phyloP scores from a whole-genome alignment of 92 coral and sea anemone genomes.

The Chrysogorgia sp. region DNA sequence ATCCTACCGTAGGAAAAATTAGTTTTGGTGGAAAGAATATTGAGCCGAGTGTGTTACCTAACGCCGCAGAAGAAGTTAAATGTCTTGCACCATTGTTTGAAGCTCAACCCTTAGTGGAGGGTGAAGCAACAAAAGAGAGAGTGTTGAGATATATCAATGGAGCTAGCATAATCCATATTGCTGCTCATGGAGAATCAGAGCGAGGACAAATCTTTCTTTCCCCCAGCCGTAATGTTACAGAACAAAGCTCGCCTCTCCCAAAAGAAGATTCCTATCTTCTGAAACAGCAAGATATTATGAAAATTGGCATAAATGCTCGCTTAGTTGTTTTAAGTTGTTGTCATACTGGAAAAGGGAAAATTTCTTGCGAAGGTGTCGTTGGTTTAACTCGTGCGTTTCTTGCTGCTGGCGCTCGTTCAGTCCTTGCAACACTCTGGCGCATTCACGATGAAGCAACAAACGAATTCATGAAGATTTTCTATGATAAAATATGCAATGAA shows the following conservation, averaged over 20 bases:
- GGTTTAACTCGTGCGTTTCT: too few species aligned
- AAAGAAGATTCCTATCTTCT: constrained; percentile 44
- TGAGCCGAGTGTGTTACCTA: constrained; percentile 3
- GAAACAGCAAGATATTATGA: constrained; percentile 45
- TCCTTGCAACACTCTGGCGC: constrained; percentile 62
- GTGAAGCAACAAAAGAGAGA: constrained; percentile 8
- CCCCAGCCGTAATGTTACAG: too few species aligned
- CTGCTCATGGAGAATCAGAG: too few species aligned
- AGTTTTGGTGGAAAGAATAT: constrained; percentile 34
- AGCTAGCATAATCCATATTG: too few species aligned
- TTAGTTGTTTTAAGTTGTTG: constrained; percentile 62
- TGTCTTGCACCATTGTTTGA: constrained; percentile 16
- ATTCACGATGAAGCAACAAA: constrained; percentile 48
- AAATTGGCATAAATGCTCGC: constrained; percentile 27
- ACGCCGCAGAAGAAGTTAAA: constrained; percentile 14
- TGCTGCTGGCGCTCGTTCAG: too few species aligned
- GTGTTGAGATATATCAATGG: constrained; percentile 14
- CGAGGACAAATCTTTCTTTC: too few species aligned
- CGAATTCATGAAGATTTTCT: neutral
- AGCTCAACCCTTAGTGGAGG: constrained; percentile 7
- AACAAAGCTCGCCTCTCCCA: too few species aligned
- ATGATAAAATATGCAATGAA: too few species aligned
- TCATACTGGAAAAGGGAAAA: too few species aligned
- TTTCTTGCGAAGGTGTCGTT: too few species aligned
- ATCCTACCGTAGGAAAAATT: constrained; percentile 37